phyloP scores from a whole-genome alignment of 1,140 invertebrate species.

The Tetragnatha versicolor region DNA sequence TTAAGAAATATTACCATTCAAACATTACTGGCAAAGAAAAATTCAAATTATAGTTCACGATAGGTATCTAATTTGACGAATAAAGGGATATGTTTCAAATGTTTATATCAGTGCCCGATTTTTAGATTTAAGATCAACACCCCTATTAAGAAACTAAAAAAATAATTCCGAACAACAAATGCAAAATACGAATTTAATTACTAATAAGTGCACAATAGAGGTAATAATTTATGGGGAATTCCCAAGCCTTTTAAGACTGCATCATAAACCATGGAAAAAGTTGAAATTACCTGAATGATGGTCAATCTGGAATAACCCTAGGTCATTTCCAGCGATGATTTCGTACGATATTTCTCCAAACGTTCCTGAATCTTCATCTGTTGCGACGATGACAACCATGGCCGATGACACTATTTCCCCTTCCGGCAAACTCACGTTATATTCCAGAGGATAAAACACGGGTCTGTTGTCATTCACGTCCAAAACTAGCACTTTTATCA shows the following conservation, averaged over 20 bases:
- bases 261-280: too few relatives aligned
- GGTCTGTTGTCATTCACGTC: constrained; percentile 96
- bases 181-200: background rate
- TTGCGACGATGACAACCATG: constrained; percentile 77
- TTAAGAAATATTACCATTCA: too few relatives aligned
- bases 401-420: constrained; percentile 65
- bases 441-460: constrained; percentile 82
- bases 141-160: too few relatives aligned
- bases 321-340: constrained; percentile 82
- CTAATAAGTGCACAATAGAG: too few relatives aligned
- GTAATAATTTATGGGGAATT: too few relatives aligned
- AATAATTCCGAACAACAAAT: background rate
- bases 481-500: constrained; percentile 87
- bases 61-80: too few relatives aligned
- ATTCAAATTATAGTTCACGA: too few relatives aligned
- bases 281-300: constrained; percentile 76
- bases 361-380: constrained; percentile 83
- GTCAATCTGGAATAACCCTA: constrained; percentile 83
- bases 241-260: too few relatives aligned
- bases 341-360: constrained; percentile 79
- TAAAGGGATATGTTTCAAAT: too few relatives aligned
- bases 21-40: too few relatives aligned
- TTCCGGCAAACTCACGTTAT: constrained; percentile 85
- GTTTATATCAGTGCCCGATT: too few relatives aligned
- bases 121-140: too few relatives aligned